Base-by-base conservation (phyloP, 2,113 vertebrate genomes). In the Terrapene triunguis region DNA sequence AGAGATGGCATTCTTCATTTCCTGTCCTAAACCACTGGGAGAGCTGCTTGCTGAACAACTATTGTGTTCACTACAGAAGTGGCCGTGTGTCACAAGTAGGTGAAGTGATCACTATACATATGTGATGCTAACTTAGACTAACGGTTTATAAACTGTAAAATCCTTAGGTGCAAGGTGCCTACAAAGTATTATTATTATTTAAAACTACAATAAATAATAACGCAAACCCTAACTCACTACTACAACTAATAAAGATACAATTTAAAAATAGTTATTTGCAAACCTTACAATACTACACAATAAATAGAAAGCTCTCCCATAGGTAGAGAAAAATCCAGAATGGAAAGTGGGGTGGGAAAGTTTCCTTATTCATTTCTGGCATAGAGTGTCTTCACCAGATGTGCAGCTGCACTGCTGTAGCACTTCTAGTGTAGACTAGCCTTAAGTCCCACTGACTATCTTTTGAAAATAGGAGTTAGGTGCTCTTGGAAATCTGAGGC, bases 21-120 rank as follows among this genome's bases (percentile, higher is more conserved):
- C 42, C 89, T 82, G 87, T 57, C 87, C 87, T 93, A 88, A 82
- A 88, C 80, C 42, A 84, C 13, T 80, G 29, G 89, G 38, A 78
- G 48, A 93, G 80, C 27, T 5, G 92, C 62, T 92, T 89, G 51
- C 82, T 95, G 76, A 93, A 89, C 80, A 78, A 90, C 87, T 84
- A 51, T 50, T 89, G 90, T 50, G 48, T 86, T 94, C 69, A 32
- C 51, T 55, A 42, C 1, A 48, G 82, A 14, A 55, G 83, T 53
- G 72, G 54, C 10, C 88, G 27, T 2, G 86, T 2, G 0, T 16
- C 38, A 96, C 57, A 96, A 38, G 51, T 82, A 53, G 25, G 35
- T 92, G 93, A 79, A 96, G 89, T 17, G 21, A 94, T 62, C 25
- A 80, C 76, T 80, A 2, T 1, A 4, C 17, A 84, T 27, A 87